A percentile compares a stretch with the other conserved stretches of the same genome.
phyloP scores from a whole-genome alignment of 2,797 vertebrate genomes.

The Intellagama lesueurii region DNA sequence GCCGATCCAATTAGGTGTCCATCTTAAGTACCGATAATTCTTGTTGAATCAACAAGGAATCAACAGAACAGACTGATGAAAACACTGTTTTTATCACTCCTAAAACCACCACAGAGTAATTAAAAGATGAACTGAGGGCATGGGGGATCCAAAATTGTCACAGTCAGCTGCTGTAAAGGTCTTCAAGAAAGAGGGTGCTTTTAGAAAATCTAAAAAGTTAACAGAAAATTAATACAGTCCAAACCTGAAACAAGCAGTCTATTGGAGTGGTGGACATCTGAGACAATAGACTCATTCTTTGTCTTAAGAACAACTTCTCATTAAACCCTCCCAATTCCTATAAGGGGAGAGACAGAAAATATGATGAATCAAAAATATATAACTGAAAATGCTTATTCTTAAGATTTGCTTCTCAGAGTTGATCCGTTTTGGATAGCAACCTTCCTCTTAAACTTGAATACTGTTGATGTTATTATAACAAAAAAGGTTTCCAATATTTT shows the following conservation, averaged over 20 bases:
- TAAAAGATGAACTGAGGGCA: neutral
- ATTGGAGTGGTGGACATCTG: slow-evolving; percentile 88
- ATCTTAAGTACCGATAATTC: neutral
- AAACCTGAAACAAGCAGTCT: slow-evolving; percentile 91
- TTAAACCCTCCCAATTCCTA: slow-evolving; percentile 85
- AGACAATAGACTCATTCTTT: slow-evolving; percentile 89
- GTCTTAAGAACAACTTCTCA: slow-evolving; percentile 85
- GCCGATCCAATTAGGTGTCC: neutral
- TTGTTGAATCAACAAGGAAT: neutral
- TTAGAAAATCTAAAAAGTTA: neutral
- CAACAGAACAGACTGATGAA: too few relatives aligned
- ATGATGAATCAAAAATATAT: neutral
- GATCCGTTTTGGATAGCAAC: neutral
- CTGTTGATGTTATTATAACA: neutral
- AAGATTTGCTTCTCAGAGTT: neutral
- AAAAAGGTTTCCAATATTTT: neutral
- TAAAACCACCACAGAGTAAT: neutral
- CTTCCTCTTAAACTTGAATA: neutral
- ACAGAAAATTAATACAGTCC: neutral
- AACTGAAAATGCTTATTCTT: neutral
- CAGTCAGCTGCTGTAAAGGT: neutral
- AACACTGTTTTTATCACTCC: too few relatives aligned
- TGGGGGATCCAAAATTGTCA: neutral
- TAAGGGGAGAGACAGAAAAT: slow-evolving; percentile 13
- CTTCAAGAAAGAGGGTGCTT: neutral